These are phyloP conservation scores for Cerceris rybyensis DNA, from an alignment of 2,888 invertebrate genomes.

Conservation along the genomic window DNA sequence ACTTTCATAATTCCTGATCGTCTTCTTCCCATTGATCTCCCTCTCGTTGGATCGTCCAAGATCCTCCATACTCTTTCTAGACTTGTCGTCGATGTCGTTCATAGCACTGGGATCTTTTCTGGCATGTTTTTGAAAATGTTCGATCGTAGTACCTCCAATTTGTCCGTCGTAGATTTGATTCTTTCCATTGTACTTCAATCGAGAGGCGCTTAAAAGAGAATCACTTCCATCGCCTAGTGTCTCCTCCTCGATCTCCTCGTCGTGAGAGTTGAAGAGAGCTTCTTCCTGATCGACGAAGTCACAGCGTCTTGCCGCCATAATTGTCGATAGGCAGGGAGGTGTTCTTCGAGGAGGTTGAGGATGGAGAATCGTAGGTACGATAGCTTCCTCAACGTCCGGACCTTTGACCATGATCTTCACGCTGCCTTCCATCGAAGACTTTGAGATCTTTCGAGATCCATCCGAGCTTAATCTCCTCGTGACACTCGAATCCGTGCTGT, in stretches of 20 bases:
- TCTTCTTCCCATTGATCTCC: conserved; percentile 46
- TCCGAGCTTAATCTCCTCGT: conserved; percentile 79
- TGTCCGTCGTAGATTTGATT: conserved; percentile 50
- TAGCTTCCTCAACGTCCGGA: conserved; percentile 86
- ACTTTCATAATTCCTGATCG: conserved; percentile 49
- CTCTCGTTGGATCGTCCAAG: conserved; percentile 26
- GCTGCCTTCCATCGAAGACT: conserved; percentile 81
- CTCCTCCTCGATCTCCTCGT: conserved; percentile 83
- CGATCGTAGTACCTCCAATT: conserved; percentile 11
- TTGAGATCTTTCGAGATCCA: conserved; percentile 80
- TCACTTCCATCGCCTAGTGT: conserved; percentile 85
- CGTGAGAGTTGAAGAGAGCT: conserved; percentile 83
- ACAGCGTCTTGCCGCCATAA: conserved; percentile 75
- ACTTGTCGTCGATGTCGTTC: conserved; percentile 24
- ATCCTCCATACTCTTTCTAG: conserved; percentile 60
- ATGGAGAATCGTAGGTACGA: conserved; percentile 89
- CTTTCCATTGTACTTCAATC: conserved; percentile 73
- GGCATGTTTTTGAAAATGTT: conserved; percentile 45
- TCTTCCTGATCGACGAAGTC: conserved; percentile 82
- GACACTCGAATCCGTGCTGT: conserved; percentile 60
- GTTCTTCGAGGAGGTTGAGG: conserved; percentile 91
- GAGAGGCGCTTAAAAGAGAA: conserved; percentile 87
- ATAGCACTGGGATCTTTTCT: conserved; percentile 4
- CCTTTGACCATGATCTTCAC: conserved; percentile 83
- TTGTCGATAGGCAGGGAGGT: conserved; percentile 77